These are phyloP conservation scores for Fulica atra DNA, from an alignment of 2,113 vertebrate genomes.

Conservation along the genomic window DNA sequence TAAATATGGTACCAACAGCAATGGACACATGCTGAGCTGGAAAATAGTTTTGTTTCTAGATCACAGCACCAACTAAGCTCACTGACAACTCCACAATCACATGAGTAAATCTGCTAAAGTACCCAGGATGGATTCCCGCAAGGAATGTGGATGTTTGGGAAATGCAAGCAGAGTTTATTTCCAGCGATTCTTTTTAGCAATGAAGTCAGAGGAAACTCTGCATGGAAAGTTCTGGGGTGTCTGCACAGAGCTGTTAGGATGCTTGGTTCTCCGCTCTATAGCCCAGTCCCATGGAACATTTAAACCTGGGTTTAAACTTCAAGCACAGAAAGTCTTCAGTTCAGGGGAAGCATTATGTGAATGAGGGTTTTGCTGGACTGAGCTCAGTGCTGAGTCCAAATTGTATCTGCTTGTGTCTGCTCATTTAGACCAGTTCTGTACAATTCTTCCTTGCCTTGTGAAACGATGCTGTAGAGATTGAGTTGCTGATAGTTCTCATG, in stretches of 20 bases:
- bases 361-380: not conserved
- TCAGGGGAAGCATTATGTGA: not conserved
- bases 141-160: not conserved
- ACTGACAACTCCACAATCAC: constrained; percentile 33
- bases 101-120: constrained; percentile 27
- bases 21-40: constrained; percentile 68
- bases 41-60: constrained; percentile 78
- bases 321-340: not conserved
- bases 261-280: not conserved
- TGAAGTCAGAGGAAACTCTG: not conserved
- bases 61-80: constrained; percentile 51
- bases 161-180: not conserved
- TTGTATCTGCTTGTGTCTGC: not conserved
- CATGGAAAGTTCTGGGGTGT: not conserved
- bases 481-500: not conserved
- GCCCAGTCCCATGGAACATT: not conserved
- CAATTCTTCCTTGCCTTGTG: not conserved
- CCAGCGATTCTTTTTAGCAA: not conserved
- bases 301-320: not conserved
- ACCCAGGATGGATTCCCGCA: constrained; percentile 13
- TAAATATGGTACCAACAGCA: constrained; percentile 51
- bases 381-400: not conserved
- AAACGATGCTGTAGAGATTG: not conserved
- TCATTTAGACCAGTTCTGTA: not conserved
- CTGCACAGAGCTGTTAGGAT: not conserved